These are phyloP conservation scores for Graphium colonna DNA, from an alignment of 2,888 invertebrate genomes.

Conservation along the genomic window DNA sequence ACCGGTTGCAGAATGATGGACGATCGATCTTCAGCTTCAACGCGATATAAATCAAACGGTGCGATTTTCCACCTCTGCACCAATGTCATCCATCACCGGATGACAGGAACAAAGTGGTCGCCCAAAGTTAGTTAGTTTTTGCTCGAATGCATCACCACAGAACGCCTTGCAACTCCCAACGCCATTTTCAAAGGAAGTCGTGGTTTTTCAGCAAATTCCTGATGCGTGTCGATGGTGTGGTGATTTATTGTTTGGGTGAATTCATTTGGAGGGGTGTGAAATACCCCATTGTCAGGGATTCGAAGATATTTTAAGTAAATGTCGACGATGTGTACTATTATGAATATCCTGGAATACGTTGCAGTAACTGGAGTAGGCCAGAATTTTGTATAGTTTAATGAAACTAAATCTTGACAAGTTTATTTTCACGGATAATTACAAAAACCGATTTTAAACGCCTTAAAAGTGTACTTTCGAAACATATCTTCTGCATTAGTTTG, in stretches of 20 bases:
- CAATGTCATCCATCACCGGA: constrained; percentile 47
- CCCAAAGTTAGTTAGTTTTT: too few species aligned
- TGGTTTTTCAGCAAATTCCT: constrained; percentile 35
- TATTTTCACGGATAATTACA: too few species aligned
- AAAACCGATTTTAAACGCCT: too few species aligned
- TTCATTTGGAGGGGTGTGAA: background rate
- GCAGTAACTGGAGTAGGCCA: too few species aligned
- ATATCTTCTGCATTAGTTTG: too few species aligned
- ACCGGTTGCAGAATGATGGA: constrained; percentile 8
- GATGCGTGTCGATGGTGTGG: constrained; percentile 35
- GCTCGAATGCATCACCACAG: constrained; percentile 52
- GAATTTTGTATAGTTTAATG: too few species aligned
- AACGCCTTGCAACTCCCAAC: constrained; percentile 37
- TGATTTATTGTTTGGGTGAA: constrained; percentile 26
- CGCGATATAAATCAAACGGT: constrained; percentile 49
- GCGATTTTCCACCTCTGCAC: constrained; percentile 50
- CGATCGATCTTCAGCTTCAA: constrained; percentile 22
- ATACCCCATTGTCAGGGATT: background rate
- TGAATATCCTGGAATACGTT: too few species aligned
- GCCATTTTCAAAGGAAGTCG: constrained; percentile 27
- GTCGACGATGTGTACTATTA: too few species aligned
- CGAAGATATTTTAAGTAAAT: background rate
- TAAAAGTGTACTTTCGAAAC: too few species aligned
- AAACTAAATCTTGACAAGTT: too few species aligned
- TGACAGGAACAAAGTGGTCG: constrained; percentile 48